Conservation (phyloP, 1,140 invertebrate species). For the Olivierus martensii region DNA sequence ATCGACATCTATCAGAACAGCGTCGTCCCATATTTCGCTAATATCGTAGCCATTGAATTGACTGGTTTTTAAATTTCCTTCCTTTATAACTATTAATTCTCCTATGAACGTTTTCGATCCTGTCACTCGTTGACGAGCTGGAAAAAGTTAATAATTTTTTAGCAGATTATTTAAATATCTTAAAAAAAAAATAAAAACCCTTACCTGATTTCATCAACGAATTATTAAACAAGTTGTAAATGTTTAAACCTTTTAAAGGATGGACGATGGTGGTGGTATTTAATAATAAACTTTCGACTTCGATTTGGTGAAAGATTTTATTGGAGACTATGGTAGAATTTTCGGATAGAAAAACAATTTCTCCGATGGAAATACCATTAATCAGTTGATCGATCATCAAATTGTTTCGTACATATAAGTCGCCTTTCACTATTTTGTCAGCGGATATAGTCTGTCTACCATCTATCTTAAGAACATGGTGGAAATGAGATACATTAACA, state of each 20-base stretch:
- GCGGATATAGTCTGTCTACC: slow-evolving; percentile 4
- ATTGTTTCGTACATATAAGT: not conserved
- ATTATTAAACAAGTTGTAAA: slow-evolving; percentile 6
- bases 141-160: not conserved
- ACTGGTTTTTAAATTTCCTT: not conserved
- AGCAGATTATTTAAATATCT: not conserved
- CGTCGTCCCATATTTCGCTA: slow-evolving; percentile 7
- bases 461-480: slow-evolving; percentile 5
- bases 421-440: too few species aligned
- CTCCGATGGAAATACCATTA: slow-evolving; percentile 9
- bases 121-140: slow-evolving; percentile 4
- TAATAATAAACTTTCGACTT: not conserved
- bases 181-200: too few species aligned
- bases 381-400: slow-evolving; percentile 3
- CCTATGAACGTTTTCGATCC: slow-evolving; percentile 7
- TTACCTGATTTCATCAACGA: slow-evolving; percentile 10
- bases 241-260: slow-evolving; percentile 7
- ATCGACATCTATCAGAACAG: slow-evolving; percentile 8
- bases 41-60: slow-evolving; percentile 14
- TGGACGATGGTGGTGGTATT: too few species aligned
- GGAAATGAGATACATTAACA: slow-evolving; percentile 6
- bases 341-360: slow-evolving; percentile 7
- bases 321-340: not conserved
- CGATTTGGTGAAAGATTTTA: slow-evolving; percentile 3
- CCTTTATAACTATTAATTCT: not conserved